Conservation (phyloP, 2,113 vertebrate species). For the Ursus arctos region DNA sequence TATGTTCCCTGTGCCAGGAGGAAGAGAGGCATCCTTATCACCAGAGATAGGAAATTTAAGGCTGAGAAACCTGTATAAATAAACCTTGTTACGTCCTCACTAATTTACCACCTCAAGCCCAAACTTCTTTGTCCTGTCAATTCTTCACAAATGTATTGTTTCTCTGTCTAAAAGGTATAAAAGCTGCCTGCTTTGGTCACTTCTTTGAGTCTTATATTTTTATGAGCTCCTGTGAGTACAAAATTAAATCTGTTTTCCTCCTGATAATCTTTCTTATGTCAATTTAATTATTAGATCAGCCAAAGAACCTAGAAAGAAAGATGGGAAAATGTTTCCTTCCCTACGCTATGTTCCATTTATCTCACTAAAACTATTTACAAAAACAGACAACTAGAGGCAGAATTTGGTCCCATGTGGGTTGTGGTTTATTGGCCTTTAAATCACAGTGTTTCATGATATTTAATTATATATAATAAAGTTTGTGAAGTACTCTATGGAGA, state of each 20-base stretch:
- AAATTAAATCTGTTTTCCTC: neutral
- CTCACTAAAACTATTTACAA: neutral
- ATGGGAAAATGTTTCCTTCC: neutral
- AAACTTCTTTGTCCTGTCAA: neutral
- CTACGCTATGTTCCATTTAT: neutral
- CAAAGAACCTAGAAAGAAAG: neutral
- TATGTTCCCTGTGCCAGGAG: neutral
- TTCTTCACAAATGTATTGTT: neutral
- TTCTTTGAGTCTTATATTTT: neutral
- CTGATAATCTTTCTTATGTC: neutral
- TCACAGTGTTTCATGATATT: neutral
- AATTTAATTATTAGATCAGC: neutral
- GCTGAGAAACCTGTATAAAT: neutral
- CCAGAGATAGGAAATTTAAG: neutral
- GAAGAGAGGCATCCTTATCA: neutral
- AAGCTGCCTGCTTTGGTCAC: neutral
- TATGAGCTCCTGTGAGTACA: neutral
- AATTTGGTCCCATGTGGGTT: neutral
- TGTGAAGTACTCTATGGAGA: neutral
- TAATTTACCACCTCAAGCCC: neutral
- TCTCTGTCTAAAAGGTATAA: neutral
- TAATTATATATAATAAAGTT: slow-evolving; percentile 6
- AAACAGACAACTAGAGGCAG: neutral
- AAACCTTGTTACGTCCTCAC: neutral
- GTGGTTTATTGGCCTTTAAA: neutral